Conservation (phyloP, 2,888 invertebrate genomes). For the Hedychridium roseum region DNA sequence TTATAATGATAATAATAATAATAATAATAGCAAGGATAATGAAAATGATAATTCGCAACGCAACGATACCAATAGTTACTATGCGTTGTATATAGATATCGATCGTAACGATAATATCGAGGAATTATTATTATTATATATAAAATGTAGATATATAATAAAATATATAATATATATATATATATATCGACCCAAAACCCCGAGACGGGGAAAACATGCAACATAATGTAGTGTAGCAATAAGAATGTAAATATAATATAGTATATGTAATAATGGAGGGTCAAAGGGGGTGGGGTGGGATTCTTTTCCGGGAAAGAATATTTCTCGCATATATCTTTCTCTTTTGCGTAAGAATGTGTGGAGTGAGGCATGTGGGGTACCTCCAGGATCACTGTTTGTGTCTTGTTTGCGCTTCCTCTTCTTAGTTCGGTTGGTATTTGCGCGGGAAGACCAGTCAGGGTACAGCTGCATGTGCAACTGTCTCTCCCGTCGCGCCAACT, state of each 20-base stretch:
- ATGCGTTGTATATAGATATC: too few species aligned
- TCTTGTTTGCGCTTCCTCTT: slow-evolving; percentile 99
- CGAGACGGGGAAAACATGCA: slow-evolving; percentile 60
- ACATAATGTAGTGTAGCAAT: slow-evolving; percentile 61
- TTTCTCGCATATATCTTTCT: too few species aligned
- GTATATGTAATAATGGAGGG: slow-evolving; percentile 46
- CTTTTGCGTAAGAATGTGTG: slow-evolving; percentile 61
- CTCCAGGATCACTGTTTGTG: slow-evolving; percentile 87
- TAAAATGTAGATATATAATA: slow-evolving; percentile 32
- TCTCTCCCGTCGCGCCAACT: slow-evolving; percentile 97
- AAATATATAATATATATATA: slow-evolving; percentile 40
- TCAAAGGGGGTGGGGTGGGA: slow-evolving; percentile 41
- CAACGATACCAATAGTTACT: too few species aligned
- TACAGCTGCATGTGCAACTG: slow-evolving; percentile 99
- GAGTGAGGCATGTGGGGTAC: slow-evolving; percentile 74
- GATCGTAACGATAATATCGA: too few species aligned
- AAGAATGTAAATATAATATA: slow-evolving; percentile 44
- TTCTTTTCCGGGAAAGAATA: too few species aligned
- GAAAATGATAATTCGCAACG: too few species aligned
- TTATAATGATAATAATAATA: slow-evolving; percentile 30
- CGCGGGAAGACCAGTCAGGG: slow-evolving; percentile 99
- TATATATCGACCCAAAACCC: slow-evolving; percentile 56
- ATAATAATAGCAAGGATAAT: too few species aligned
- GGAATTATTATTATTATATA: slow-evolving; percentile 28
- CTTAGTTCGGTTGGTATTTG: slow-evolving; percentile 99